Conservation (phyloP, 2,888 invertebrate genomes). For the Troides helena region DNA sequence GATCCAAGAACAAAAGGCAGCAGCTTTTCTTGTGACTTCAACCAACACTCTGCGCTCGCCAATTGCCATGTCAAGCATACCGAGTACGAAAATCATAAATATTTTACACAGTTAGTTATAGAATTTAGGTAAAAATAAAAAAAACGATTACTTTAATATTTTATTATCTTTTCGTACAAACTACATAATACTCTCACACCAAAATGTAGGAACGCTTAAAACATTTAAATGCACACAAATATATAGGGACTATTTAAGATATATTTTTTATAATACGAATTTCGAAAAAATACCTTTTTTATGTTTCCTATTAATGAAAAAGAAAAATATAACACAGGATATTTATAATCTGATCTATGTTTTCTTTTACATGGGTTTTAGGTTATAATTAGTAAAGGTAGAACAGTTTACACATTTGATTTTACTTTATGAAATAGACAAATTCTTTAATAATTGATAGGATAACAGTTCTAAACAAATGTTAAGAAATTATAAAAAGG, state of each 20-base stretch:
- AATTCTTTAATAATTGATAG: neutral
- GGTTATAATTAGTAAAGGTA: neutral
- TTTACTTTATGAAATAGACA: neutral
- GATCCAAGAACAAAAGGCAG: too few species aligned
- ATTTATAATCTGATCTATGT: neutral
- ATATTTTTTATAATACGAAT: neutral
- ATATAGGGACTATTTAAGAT: neutral
- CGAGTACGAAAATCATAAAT: too few species aligned
- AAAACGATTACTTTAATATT: neutral
- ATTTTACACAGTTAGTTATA: neutral
- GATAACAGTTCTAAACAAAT: neutral
- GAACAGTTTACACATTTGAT: neutral
- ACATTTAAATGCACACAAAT: slow-evolving; percentile 27
- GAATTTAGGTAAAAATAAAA: neutral
- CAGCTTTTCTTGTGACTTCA: too few species aligned
- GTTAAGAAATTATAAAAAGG: slow-evolving; percentile 9
- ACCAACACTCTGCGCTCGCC: too few species aligned
- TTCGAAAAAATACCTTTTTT: neutral
- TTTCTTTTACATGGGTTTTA: neutral
- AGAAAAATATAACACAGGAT: neutral
- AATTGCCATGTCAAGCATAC: too few species aligned
- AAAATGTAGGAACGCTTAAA: slow-evolving; percentile 21
- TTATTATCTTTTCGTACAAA: slow-evolving; percentile 12
- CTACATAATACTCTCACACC: slow-evolving; percentile 10
- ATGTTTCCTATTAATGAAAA: too few species aligned